A percentile compares a stretch with the other conserved stretches of the same genome.
Conservation (phyloP, 2,113 vertebrate genomes). For the Lates calcarifer region DNA sequence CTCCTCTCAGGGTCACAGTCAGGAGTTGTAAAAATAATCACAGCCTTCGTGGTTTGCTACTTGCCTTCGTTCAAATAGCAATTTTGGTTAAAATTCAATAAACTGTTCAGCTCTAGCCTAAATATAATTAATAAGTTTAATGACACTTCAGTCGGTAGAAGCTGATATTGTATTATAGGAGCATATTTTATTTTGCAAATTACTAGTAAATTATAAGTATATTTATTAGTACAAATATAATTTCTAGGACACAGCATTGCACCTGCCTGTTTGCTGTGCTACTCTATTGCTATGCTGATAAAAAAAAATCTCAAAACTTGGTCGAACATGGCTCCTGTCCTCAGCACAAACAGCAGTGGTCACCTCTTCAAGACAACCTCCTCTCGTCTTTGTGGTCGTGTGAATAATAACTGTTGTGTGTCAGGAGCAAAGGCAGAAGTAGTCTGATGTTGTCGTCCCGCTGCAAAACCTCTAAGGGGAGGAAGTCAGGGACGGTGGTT, state of each 20-base stretch:
- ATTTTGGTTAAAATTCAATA: no score
- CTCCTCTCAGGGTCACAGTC: no score
- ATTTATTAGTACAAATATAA: no score
- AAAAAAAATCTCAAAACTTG: no score
- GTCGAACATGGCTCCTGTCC: no score
- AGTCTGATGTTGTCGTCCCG: neutral
- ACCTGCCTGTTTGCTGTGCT: neutral
- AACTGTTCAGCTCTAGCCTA: no score
- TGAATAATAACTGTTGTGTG: conserved; percentile 2
- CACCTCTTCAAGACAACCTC: neutral
- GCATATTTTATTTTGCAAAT: neutral
- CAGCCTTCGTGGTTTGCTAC: no score
- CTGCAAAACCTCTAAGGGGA: neutral
- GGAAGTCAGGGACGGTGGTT: neutral
- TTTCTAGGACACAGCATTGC: neutral
- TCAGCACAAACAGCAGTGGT: no score
- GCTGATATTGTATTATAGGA: neutral
- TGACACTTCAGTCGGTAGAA: neutral
- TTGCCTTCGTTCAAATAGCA: no score
- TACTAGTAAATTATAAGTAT: neutral
- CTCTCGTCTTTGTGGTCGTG: conserved; percentile 16
- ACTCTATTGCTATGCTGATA: no score
- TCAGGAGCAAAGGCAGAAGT: neutral
- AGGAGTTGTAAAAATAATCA: no score
- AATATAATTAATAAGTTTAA: neutral